These are phyloP conservation scores for Drosophila elegans DNA, from an alignment of 1,140 invertebrate genomes.

Conservation along the genomic window DNA sequence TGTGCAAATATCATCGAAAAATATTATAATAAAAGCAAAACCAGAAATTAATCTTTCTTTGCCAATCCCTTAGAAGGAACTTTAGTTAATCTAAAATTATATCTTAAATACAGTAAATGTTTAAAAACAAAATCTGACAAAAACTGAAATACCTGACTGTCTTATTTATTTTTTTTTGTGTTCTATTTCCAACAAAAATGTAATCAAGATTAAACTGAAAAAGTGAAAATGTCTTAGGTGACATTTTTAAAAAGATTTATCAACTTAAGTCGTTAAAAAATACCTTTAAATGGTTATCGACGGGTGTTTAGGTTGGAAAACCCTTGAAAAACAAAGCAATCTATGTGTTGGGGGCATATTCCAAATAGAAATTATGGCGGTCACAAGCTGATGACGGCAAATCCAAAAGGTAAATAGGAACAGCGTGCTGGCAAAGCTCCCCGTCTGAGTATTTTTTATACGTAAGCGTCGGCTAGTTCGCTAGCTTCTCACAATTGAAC, in stretches of 20 bases:
- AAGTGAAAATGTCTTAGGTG: no score
- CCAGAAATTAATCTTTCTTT: background rate
- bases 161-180: no score
- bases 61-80: no score
- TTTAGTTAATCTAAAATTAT: no score
- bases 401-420: slow-evolving; percentile 64
- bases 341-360: slow-evolving; percentile 2
- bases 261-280: no score
- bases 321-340: slow-evolving; percentile 6
- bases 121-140: no score
- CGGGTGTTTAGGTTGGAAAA: background rate
- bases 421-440: slow-evolving; percentile 4
- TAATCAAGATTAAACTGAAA: no score
- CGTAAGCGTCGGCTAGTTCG: background rate
- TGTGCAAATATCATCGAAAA: slow-evolving; percentile 8
- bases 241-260: no score
- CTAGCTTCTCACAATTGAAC: slow-evolving; percentile 14
- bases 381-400: slow-evolving; percentile 53
- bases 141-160: no score
- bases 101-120: no score
- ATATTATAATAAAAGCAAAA: background rate
- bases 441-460: background rate
- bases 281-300: no score
- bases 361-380: slow-evolving; percentile 35
- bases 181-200: no score